phyloP scores from a whole-genome alignment of 2,888 invertebrate species.

The Emmelina monodactyla region DNA sequence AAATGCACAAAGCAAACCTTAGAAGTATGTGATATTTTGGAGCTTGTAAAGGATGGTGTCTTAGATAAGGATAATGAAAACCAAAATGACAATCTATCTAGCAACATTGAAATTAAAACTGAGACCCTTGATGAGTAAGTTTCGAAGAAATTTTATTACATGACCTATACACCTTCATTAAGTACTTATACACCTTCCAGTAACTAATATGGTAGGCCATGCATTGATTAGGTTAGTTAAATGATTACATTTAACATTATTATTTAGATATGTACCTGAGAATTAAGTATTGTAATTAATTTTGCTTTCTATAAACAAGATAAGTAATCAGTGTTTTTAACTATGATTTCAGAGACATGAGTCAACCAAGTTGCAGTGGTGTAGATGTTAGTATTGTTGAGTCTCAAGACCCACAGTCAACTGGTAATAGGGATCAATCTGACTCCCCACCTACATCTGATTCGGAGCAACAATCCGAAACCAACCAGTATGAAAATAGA shows the following conservation, averaged over 20 bases:
- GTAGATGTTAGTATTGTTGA: neutral
- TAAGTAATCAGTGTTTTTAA: neutral
- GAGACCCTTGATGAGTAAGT: slow-evolving; percentile 57
- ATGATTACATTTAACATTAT: neutral
- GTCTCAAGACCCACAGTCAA: neutral
- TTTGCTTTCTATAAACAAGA: too few species aligned
- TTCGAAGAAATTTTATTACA: slow-evolving; percentile 2
- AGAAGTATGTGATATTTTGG: slow-evolving; percentile 46
- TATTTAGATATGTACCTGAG: neutral
- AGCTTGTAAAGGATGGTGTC: slow-evolving; percentile 39
- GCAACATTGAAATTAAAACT: slow-evolving; percentile 49
- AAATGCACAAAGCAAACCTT: slow-evolving; percentile 40
- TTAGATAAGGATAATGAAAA: slow-evolving; percentile 26
- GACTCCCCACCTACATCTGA: slow-evolving; percentile 29
- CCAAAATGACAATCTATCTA: slow-evolving; percentile 31
- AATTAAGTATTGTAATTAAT: too few species aligned
- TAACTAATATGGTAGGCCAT: neutral
- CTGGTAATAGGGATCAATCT: slow-evolving; percentile 15
- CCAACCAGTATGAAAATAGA: neutral
- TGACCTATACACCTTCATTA: slow-evolving; percentile 3
- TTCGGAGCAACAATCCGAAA: slow-evolving; percentile 29
- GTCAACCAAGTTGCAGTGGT: slow-evolving; percentile 27
- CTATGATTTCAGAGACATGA: slow-evolving; percentile 25
- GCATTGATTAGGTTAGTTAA: neutral
- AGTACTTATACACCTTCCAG: too few species aligned